A percentile compares a stretch with the other conserved stretches of the same genome.
Evolutionary conservation across 1,140 invertebrate species (phyloP).

Genomic region (Drosophila bifasciata): DNA sequence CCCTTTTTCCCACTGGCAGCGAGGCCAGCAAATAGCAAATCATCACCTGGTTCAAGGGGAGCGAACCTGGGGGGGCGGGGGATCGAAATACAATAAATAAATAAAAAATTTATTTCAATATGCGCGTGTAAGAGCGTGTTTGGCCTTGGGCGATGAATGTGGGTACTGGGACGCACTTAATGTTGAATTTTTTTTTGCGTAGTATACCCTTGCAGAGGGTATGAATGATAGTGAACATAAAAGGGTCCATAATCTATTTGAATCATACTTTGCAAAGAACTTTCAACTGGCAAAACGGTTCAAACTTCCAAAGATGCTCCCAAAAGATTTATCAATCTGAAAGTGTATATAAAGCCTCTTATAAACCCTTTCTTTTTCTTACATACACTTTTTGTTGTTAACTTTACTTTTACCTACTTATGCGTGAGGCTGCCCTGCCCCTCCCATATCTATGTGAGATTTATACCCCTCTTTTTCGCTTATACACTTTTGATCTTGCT

Average conservation of each 20-base stretch:
- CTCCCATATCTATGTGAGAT: slow-evolving; percentile 6
- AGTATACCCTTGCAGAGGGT: too few species aligned
- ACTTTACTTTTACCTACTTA: slow-evolving; percentile 42
- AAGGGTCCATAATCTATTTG: too few species aligned
- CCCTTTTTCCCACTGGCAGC: slow-evolving; percentile 5
- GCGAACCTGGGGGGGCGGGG: slow-evolving; percentile 3
- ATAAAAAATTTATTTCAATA: slow-evolving; percentile 47
- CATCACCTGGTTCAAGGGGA: slow-evolving; percentile 59
- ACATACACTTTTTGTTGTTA: slow-evolving; percentile 20
- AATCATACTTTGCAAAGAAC: background rate
- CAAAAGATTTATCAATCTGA: too few species aligned
- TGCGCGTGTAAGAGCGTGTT: slow-evolving; percentile 46
- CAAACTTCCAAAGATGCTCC: too few species aligned
- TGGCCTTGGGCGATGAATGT: slow-evolving; percentile 58
- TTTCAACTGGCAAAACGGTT: background rate
- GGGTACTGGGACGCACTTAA: slow-evolving; percentile 52
- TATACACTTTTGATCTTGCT: slow-evolving; percentile 51
- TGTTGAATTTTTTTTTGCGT: slow-evolving; percentile 16
- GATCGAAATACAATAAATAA: slow-evolving; percentile 23
- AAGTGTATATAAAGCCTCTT: background rate
- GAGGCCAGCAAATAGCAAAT: slow-evolving; percentile 62
- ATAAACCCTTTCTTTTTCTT: slow-evolving; percentile 6
- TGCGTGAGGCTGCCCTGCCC: slow-evolving; percentile 35
- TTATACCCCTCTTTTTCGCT: slow-evolving; percentile 37
- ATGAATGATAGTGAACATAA: too few species aligned